Conservation (phyloP, 2,888 invertebrate species). For the Apamea anceps region DNA sequence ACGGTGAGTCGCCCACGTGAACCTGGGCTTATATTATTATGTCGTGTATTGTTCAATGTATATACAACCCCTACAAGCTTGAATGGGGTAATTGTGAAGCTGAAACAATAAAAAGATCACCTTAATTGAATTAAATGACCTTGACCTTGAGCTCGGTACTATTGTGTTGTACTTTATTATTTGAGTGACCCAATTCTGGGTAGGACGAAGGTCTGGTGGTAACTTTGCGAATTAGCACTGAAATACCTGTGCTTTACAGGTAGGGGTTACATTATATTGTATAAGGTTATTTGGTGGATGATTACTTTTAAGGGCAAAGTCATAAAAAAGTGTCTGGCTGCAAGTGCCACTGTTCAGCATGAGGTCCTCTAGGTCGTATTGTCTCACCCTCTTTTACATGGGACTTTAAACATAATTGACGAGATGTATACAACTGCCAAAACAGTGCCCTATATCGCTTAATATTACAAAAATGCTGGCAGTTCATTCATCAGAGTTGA, state of each 20-base stretch:
- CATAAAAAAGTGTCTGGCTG: background rate
- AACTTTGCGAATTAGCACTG: background rate
- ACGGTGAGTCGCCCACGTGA: background rate
- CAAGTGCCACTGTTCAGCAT: background rate
- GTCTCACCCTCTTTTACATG: background rate
- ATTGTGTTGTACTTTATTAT: background rate
- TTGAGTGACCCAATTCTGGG: background rate
- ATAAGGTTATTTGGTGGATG: background rate
- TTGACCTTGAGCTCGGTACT: conserved; percentile 11
- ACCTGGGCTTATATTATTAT: background rate
- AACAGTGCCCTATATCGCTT: background rate
- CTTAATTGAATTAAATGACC: background rate
- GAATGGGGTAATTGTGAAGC: conserved; percentile 11
- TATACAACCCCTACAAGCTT: background rate
- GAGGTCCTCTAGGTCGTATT: background rate
- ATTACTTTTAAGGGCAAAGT: background rate
- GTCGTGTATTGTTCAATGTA: conserved; percentile 1
- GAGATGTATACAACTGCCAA: background rate
- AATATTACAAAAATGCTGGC: background rate
- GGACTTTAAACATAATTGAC: background rate
- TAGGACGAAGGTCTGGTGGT: background rate
- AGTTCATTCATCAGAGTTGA: background rate
- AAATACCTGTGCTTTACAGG: background rate
- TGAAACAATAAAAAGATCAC: conserved; percentile 33
- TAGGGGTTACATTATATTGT: background rate